phyloP scores from a whole-genome alignment of 2,797 vertebrate genomes.

The Phrynocephalus forsythii region DNA sequence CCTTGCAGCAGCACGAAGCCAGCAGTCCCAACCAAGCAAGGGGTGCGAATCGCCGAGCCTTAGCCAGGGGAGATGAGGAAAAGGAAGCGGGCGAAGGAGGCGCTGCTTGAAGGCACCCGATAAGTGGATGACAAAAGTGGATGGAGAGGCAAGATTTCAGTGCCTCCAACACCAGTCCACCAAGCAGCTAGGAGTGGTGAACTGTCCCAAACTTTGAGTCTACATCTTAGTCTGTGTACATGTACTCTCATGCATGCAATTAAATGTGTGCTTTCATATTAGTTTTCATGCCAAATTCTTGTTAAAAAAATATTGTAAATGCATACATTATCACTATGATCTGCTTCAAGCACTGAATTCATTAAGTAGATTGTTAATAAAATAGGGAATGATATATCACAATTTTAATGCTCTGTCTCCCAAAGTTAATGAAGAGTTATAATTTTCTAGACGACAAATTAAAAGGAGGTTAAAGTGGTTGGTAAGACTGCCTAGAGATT shows the following conservation, averaged over 20 bases:
- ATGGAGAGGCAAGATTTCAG: too few species aligned
- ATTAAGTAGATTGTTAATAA: slow-evolving; percentile 77
- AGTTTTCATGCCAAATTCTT: slow-evolving; percentile 65
- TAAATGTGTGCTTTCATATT: slow-evolving; percentile 55
- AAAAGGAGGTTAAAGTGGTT: slow-evolving; percentile 79
- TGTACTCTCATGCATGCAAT: slow-evolving; percentile 46
- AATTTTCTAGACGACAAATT: slow-evolving; percentile 80
- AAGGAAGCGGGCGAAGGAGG: too few species aligned
- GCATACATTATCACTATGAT: slow-evolving; percentile 69
- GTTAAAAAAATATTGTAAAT: slow-evolving; percentile 59
- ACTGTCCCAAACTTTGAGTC: neutral
- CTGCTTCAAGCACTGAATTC: slow-evolving; percentile 74
- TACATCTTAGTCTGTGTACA: slow-evolving; percentile 24
- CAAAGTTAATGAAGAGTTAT: slow-evolving; percentile 80
- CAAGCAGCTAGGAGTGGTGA: too few species aligned
- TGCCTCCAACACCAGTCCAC: too few species aligned
- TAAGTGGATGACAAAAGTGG: too few species aligned
- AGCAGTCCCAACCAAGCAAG: too few species aligned
- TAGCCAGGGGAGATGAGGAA: too few species aligned
- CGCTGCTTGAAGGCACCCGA: too few species aligned
- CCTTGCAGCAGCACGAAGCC: too few species aligned
- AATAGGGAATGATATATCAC: slow-evolving; percentile 74
- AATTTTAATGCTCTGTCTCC: slow-evolving; percentile 75
- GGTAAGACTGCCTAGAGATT: slow-evolving; percentile 73
- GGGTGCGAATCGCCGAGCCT: too few species aligned